Evolutionary conservation across 2,888 invertebrate genomes (phyloP).

Genomic region (Nomada fucata): DNA sequence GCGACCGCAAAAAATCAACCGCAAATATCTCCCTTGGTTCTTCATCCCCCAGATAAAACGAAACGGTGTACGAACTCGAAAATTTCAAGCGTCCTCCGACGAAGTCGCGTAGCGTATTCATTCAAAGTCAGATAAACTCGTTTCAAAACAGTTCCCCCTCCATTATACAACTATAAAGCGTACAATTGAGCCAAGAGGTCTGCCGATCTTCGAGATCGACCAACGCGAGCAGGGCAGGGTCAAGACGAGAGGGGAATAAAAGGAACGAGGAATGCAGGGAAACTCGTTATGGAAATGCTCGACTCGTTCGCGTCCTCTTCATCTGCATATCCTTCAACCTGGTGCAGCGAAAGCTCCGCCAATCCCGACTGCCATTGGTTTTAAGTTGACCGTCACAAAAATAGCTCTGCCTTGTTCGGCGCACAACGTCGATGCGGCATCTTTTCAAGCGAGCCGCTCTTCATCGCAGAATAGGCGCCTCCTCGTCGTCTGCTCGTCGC

Average conservation of each 20-base stretch:
- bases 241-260: background rate
- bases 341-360: constrained; percentile 57
- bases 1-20: background rate
- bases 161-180: background rate
- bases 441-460: constrained; percentile 49
- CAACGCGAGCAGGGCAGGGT: background rate
- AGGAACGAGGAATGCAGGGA: background rate
- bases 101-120: constrained; percentile 9
- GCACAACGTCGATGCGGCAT: constrained; percentile 45
- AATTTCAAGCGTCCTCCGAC: constrained; percentile 4
- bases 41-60: too few relatives aligned
- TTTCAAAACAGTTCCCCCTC: background rate
- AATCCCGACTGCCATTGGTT: constrained; percentile 48
- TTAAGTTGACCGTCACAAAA: constrained; percentile 59
- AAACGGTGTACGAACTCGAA: background rate
- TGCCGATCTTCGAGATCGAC: background rate
- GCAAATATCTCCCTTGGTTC: background rate
- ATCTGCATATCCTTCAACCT: constrained; percentile 45
- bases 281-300: constrained; percentile 60
- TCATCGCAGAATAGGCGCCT: constrained; percentile 35
- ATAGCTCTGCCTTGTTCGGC: constrained; percentile 52
- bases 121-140: background rate
- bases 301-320: constrained; percentile 50
- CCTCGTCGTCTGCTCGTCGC: constrained; percentile 7
- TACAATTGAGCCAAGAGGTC: background rate